Evolutionary conservation across 2,888 invertebrate species (phyloP), one percentile per base, ranked within the genome.

Genomic region (Agrochola circellaris): DNA sequence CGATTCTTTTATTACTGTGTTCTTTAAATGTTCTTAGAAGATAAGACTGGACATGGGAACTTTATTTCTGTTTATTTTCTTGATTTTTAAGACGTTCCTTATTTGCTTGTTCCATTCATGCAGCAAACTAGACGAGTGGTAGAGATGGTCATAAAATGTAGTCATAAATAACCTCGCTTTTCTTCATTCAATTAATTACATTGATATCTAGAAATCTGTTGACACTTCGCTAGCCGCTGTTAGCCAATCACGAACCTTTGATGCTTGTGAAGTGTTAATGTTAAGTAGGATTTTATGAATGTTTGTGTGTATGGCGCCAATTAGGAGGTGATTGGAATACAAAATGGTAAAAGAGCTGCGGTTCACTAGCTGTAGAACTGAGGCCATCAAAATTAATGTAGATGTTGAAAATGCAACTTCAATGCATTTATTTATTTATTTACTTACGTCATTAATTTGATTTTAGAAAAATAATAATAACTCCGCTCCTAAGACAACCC

Each of bases 1-100:
- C 73, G 79, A 61, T 70, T 73, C 68, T 82, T 84, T 79, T 87
- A 82, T 82, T 51, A 58, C 70, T 74, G 17, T 81, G 45, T 74
- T 83, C 70, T 76, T 77, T 84, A 84, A 84, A 81, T 79, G 73
- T 84, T 81, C 61, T 58, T 11, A 62, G 42, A 80, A 66, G 34
- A 79, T 61, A 75, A 71, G 48, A 45, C 64, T 61, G 69, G 61
- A 61, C 64, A 67, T 75, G 64, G 42, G 64, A 67, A 51, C 30
- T 75, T 77, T 75, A 23, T 68, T 73, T 65, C 17, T 48, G 23
- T 70, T 51, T 60, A 42, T 34, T 58, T 48, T 30, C 2, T 67
- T 51, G 13, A 23, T 42, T 9, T 51, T 54, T 26, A 72, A 38
- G 1, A 13, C 26, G 9, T 48, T 34, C 30, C 13, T 45, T 80